Conservation (phyloP, 2,113 vertebrate genomes). For the Syngnathoides biaculeatus region DNA sequence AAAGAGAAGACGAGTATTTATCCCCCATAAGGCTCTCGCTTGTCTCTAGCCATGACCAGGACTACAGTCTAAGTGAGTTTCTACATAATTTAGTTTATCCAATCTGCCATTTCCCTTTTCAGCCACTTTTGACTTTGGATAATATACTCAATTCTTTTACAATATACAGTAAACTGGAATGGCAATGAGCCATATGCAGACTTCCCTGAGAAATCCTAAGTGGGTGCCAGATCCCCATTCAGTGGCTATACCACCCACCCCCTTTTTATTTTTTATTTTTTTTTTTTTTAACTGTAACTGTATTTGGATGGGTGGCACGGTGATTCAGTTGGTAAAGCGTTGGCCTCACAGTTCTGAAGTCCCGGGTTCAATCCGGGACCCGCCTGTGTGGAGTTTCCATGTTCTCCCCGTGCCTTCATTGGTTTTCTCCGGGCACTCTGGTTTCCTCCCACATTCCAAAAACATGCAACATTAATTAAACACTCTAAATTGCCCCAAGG, state of each 20-base stretch:
- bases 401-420: no score
- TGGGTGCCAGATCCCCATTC: background rate
- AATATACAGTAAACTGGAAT: background rate
- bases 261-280: background rate
- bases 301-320: no score
- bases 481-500: no score
- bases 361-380: no score
- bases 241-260: background rate
- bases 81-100: no score
- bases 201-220: no score
- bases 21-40: conserved; percentile 51
- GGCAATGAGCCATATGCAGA: background rate
- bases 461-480: no score
- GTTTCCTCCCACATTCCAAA: no score
- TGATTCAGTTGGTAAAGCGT: no score
- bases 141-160: background rate
- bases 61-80: conserved; percentile 77
- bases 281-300: background rate
- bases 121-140: background rate
- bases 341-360: no score
- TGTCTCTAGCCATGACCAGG: conserved; percentile 50
- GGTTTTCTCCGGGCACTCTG: no score
- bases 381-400: no score
- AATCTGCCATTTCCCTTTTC: background rate
- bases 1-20: conserved; percentile 34